phyloP scores from a whole-genome alignment of 2,888 invertebrate genomes.

The Drepana falcataria region DNA sequence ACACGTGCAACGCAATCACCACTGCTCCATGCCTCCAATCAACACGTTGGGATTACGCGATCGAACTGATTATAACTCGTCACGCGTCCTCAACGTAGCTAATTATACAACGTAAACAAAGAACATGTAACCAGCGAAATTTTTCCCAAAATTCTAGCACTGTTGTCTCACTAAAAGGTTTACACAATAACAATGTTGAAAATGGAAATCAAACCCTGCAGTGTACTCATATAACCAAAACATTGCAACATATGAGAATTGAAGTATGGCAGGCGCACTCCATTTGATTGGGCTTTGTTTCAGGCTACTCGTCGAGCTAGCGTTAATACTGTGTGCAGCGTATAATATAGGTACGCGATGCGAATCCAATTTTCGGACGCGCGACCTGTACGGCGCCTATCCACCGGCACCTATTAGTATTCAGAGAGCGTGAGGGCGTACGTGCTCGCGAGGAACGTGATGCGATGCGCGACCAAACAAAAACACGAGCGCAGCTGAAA shows the following conservation, averaged over 20 bases:
- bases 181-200: constrained; percentile 2
- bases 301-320: constrained; percentile 16
- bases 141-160: neutral
- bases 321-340: constrained; percentile 46
- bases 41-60: constrained; percentile 42
- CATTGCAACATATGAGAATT: constrained; percentile 11
- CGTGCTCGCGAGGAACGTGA: constrained; percentile 56
- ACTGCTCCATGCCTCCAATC: constrained; percentile 38
- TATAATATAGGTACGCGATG: constrained; percentile 31
- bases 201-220: constrained; percentile 6
- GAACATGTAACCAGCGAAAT: neutral
- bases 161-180: too few species aligned
- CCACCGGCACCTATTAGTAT: constrained; percentile 52
- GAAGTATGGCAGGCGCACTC: constrained; percentile 25
- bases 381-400: constrained; percentile 42
- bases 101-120: constrained; percentile 31
- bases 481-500: constrained; percentile 48
- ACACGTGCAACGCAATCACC: constrained; percentile 29
- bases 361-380: constrained; percentile 63
- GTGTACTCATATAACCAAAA: constrained; percentile 11
- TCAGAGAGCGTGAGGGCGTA: constrained; percentile 37
- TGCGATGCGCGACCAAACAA: constrained; percentile 57
- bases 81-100: constrained; percentile 41
- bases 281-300: constrained; percentile 72
- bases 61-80: constrained; percentile 54